These are phyloP conservation scores for Plebejus argus DNA, from an alignment of 2,888 invertebrate genomes.

Conservation along the genomic window DNA sequence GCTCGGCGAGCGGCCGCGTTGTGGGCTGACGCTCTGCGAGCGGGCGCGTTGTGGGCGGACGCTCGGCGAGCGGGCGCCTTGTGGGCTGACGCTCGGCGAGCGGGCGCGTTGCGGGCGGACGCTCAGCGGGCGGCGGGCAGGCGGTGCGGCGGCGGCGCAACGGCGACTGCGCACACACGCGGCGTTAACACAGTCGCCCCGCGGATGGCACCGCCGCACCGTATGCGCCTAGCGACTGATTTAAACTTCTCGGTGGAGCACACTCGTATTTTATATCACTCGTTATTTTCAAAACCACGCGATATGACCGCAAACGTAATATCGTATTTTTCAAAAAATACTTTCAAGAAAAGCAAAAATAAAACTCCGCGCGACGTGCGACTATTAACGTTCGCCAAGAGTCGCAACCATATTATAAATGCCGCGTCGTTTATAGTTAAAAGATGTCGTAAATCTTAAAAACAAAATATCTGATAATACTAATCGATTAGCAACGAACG, in stretches of 20 bases:
- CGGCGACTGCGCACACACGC: conserved; percentile 46
- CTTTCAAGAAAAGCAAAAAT: background rate
- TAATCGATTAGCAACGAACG: background rate
- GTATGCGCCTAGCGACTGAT: background rate
- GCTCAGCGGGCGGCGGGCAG: conserved; percentile 37
- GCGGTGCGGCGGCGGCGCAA: conserved; percentile 38
- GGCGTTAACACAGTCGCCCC: conserved; percentile 46
- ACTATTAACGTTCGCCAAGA: background rate
- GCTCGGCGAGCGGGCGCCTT: conserved; percentile 39
- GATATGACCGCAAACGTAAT: background rate
- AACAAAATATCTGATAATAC: background rate
- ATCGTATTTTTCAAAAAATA: background rate
- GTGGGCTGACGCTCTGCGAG: conserved; percentile 38
- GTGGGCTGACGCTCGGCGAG: conserved; percentile 38
- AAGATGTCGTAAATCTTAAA: background rate
- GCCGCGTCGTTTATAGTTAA: background rate
- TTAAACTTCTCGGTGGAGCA: background rate
- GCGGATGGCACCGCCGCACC: conserved; percentile 32
- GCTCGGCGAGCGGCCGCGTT: conserved; percentile 39
- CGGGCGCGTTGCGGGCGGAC: conserved; percentile 40
- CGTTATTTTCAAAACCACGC: background rate
- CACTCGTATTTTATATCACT: background rate
- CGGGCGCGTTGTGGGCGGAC: conserved; percentile 39
- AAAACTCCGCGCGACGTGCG: background rate
- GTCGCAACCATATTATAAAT: background rate